Evolutionary conservation across 2,797 vertebrate genomes (phyloP), one percentile per base, ranked within the genome.

Genomic region (Hybognathus amarus): DNA sequence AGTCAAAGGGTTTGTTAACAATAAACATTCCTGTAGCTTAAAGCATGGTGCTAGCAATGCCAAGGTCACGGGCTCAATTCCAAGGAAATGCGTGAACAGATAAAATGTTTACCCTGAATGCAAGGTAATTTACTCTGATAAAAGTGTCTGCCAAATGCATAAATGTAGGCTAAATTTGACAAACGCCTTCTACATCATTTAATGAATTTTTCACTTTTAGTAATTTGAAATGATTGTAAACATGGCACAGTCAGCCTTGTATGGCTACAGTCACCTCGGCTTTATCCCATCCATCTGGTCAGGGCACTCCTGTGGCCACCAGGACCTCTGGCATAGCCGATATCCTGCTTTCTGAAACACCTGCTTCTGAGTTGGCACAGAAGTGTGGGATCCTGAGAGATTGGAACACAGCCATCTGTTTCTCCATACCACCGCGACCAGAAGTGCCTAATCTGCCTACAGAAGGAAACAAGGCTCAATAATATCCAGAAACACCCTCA

Each of bases 291-390:
- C 92, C 94, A 94, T 92, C 93, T 94, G 93, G 93, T 93, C 91
- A 90, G 88, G 91, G 91, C 90, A 93, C 91, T 94, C 92, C 93
- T 91, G 92, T 91, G 91, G 93, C 91, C 85, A 80, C 89, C 54
- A 36, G 85, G 86, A 89, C 90, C 91, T 90, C 90, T 84, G 90
- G 89, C 90, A 92, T 93, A 89, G 45, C 5, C 13, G 1, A 47
- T 92, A 90, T 92, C 93, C 92, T 91, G 87, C 90, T 91, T 92
- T 93, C 92, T 90, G 82, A 88, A 91, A 92, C 94, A 95, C 94
- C 93, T 94, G 94, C 93, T 94, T 92, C 90, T 91, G 64, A 89
- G 70, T 92, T 94, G 92, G 92, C 92, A 91, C 67, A 59, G 79
- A 85, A 56, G 74, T 74, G 67, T 80, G 82, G 90, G 87, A 91